Conservation (phyloP, 2,113 vertebrate genomes). For the Desmodus rotundus region DNA sequence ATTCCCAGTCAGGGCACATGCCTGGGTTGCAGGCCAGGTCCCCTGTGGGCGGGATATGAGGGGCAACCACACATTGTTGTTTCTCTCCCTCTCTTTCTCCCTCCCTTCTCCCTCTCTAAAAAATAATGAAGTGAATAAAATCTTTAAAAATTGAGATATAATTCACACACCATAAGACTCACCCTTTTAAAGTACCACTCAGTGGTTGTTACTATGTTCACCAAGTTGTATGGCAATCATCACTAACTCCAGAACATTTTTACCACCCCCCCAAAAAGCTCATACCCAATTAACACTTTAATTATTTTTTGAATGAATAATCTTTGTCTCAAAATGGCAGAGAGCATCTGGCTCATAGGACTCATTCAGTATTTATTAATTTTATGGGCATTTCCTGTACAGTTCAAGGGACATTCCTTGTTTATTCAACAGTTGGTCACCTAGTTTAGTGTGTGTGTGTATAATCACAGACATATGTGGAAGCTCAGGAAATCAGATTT, state of each 20-base stretch:
- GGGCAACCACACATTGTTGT: too few species aligned
- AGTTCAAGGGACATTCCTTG: background rate
- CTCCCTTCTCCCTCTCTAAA: too few species aligned
- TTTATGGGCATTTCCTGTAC: background rate
- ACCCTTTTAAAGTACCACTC: background rate
- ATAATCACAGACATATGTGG: background rate
- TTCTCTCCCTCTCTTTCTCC: too few species aligned
- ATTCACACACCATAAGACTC: background rate
- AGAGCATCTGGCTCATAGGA: background rate
- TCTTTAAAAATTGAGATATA: background rate
- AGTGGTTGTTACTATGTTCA: background rate
- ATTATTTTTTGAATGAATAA: background rate
- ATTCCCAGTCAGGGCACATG: too few species aligned
- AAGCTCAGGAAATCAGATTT: constrained; percentile 14
- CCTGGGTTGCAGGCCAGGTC: too few species aligned
- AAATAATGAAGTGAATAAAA: too few species aligned
- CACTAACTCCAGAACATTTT: background rate
- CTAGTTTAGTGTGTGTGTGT: background rate
- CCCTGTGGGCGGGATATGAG: too few species aligned
- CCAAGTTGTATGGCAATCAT: background rate
- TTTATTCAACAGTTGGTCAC: background rate
- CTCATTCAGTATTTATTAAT: background rate
- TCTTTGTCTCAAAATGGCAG: background rate
- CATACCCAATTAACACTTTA: background rate
- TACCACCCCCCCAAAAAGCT: background rate